Conservation (phyloP, 1,140 invertebrate species). For the Manduca sexta region DNA sequence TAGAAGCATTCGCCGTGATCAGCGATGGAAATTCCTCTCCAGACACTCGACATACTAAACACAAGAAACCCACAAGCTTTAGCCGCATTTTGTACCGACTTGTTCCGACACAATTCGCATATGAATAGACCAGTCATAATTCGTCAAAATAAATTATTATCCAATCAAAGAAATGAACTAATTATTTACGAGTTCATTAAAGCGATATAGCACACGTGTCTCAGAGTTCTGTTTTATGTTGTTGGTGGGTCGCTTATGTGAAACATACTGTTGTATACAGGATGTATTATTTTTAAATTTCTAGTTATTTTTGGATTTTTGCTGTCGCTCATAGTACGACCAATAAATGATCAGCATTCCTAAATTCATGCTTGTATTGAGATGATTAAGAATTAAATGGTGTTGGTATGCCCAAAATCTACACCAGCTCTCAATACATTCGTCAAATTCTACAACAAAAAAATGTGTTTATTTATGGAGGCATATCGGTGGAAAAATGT, state of each 20-base stretch:
- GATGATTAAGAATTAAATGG: too few relatives aligned
- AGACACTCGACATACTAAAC: slow-evolving; percentile 17
- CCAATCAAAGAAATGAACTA: slow-evolving; percentile 24
- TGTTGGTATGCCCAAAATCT: too few relatives aligned
- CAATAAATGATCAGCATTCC: too few relatives aligned
- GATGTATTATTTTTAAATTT: too few relatives aligned
- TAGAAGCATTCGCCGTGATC: slow-evolving; percentile 79
- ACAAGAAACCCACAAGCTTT: slow-evolving; percentile 32
- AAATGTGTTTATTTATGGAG: too few relatives aligned
- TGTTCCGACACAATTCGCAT: slow-evolving; percentile 12
- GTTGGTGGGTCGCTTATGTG: background rate
- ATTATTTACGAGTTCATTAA: slow-evolving; percentile 32
- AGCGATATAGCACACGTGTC: slow-evolving; percentile 25
- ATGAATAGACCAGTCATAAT: slow-evolving; percentile 45
- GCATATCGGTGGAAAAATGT: too few relatives aligned
- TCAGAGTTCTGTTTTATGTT: slow-evolving; percentile 33
- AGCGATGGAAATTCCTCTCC: slow-evolving; percentile 80
- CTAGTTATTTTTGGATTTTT: too few relatives aligned
- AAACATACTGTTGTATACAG: slow-evolving; percentile 5
- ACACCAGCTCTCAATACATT: too few relatives aligned
- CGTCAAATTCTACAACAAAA: too few relatives aligned
- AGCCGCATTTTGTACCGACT: slow-evolving; percentile 32
- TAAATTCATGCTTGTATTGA: too few relatives aligned
- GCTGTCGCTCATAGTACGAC: too few relatives aligned
- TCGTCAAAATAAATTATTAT: slow-evolving; percentile 26